Conservation (phyloP, 2,888 invertebrate genomes). For the Dilophus febrilis region DNA sequence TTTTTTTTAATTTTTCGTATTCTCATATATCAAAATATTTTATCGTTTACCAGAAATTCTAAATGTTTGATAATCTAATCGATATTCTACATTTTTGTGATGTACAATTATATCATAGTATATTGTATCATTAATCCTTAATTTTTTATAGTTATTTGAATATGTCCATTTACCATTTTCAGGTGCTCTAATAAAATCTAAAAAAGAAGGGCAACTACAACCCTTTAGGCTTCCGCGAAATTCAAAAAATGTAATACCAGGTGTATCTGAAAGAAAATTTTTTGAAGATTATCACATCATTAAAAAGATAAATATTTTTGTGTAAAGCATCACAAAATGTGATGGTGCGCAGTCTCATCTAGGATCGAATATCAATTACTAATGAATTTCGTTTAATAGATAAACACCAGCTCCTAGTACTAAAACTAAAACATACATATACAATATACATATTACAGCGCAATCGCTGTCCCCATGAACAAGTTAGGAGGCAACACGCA, state of each 20-base stretch:
- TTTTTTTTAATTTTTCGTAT: no score
- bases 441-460: no score
- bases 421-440: no score
- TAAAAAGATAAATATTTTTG: no score
- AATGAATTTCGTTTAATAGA: neutral
- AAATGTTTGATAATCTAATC: slow-evolving; percentile 42
- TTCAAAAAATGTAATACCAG: slow-evolving; percentile 51
- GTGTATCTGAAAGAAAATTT: slow-evolving; percentile 26
- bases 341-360: neutral
- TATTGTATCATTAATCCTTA: slow-evolving; percentile 39
- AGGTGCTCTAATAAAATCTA: slow-evolving; percentile 42
- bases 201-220: slow-evolving; percentile 47
- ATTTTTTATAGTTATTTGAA: slow-evolving; percentile 30
- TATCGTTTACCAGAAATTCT: slow-evolving; percentile 33
- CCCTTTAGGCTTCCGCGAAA: slow-evolving; percentile 58
- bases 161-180: slow-evolving; percentile 51
- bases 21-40: no score
- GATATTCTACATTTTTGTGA: slow-evolving; percentile 49
- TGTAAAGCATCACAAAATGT: no score
- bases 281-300: no score
- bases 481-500: no score
- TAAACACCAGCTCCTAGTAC: no score
- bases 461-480: no score
- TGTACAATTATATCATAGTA: slow-evolving; percentile 64
- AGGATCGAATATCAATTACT: no score